Evolutionary conservation across 1,140 invertebrate species (phyloP), one percentile per base, ranked within the genome.

Genomic region (Brachionus rubens): DNA sequence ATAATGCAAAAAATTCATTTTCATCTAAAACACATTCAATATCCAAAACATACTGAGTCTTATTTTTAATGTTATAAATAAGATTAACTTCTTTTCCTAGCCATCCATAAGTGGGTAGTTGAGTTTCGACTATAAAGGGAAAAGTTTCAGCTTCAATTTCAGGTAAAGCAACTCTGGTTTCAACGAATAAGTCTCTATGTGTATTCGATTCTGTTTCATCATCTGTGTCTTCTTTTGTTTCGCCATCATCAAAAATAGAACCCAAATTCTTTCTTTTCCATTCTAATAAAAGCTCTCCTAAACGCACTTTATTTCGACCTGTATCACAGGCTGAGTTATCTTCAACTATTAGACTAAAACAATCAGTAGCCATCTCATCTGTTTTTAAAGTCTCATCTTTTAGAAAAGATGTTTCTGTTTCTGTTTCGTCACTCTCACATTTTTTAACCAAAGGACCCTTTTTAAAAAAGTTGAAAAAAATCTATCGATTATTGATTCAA

Each of bases 1-100:
- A 30, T 12, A 72, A 50, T 2, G 21, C 68, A 54, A 72, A 72
- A 50, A 36, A 54, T 54, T 72, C 68, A 54, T 72, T 72, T 40
- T 72, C 68, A 6, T 36, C 46, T 7, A 72, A 21, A 14, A 16
- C 28, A 33, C 46, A 54, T 50, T 72, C 68, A 5, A 72, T 36
- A 9, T 72, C 68, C 1, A 72, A 46, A 0, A 72, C 46, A 30
- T 50, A 4, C n/a, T 50, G 28, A 19, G 47, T 28, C 28, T 72
- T 48, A 40, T 72, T 72, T 26, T 26, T 72, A 24, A 72, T 72
- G 21, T 33, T 36, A 54, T 72, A 72, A 14, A 5, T 40, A 14
- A 72, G 26, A 48, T 12, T 41, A 16, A 72, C 28, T 40, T 72
- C 30, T 50, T 72, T 48, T 21, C 36, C 68, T 48, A 50, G 36